Evolutionary conservation across 1,140 invertebrate species (phyloP).

Genomic region (Drosophila kikkawai): DNA sequence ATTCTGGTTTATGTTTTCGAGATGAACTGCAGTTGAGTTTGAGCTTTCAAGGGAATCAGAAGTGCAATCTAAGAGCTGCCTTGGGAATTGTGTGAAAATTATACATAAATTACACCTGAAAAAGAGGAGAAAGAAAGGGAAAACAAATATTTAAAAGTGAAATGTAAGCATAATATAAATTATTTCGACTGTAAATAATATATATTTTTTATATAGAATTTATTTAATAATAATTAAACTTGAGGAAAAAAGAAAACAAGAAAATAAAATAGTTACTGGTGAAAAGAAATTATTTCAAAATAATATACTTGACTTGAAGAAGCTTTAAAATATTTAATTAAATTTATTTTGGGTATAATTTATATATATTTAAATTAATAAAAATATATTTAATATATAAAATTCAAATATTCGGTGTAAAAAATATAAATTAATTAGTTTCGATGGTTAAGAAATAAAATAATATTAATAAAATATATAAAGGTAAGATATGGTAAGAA

Average conservation of each 20-base stretch:
- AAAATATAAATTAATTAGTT: too few species aligned
- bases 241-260: background rate
- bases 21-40: constrained; percentile 18
- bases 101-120: background rate
- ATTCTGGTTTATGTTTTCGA: constrained; percentile 3
- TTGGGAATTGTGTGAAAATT: background rate
- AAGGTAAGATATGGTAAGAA: too few species aligned
- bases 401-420: too few species aligned
- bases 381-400: too few species aligned
- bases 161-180: background rate
- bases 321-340: too few species aligned
- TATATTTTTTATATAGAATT: too few species aligned
- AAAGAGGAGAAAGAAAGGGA: background rate
- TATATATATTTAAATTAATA: too few species aligned
- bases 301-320: too few species aligned
- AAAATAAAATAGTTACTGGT: background rate
- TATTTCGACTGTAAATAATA: background rate
- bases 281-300: background rate
- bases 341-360: too few species aligned
- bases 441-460: too few species aligned
- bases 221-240: too few species aligned
- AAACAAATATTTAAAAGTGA: background rate
- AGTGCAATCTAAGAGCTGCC: background rate
- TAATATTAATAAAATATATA: too few species aligned
- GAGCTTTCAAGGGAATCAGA: constrained; percentile 6